Evolutionary conservation across 2,888 invertebrate genomes (phyloP).

Genomic region (Synanthedon tipuliformis): DNA sequence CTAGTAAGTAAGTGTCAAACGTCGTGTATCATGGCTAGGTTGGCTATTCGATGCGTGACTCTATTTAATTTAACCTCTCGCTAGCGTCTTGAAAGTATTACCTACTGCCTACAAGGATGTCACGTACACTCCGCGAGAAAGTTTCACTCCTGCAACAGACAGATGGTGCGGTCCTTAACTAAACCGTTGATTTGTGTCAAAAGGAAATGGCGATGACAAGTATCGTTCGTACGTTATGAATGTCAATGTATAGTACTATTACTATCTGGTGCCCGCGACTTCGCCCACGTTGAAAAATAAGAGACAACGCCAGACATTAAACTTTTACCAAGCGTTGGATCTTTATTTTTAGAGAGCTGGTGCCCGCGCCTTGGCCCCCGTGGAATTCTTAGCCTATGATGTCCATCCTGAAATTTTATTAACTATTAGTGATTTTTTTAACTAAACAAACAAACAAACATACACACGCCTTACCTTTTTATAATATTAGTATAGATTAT

Average conservation of each 20-base stretch:
- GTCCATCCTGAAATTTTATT: no score
- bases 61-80: slow-evolving; percentile 20
- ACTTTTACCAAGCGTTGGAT: no score
- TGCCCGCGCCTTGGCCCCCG: no score
- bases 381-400: no score
- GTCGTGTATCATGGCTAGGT: background rate
- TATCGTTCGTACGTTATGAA: slow-evolving; percentile 15
- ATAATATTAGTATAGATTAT: no score
- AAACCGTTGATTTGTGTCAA: slow-evolving; percentile 22
- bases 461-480: no score
- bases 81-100: slow-evolving; percentile 20
- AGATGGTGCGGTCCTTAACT: slow-evolving; percentile 29
- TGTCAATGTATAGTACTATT: slow-evolving; percentile 4
- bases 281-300: no score
- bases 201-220: slow-evolving; percentile 7
- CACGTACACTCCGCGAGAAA: slow-evolving; percentile 37
- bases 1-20: background rate
- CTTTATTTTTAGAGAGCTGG: no score
- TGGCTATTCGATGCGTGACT: slow-evolving; percentile 21
- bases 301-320: no score
- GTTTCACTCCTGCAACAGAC: slow-evolving; percentile 18
- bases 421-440: no score
- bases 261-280: no score
- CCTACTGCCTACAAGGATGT: slow-evolving; percentile 31
- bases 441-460: no score